A percentile compares a stretch with the other conserved stretches of the same genome.
Conservation (phyloP, 2,888 invertebrate genomes). For the Tiliacea citrago region DNA sequence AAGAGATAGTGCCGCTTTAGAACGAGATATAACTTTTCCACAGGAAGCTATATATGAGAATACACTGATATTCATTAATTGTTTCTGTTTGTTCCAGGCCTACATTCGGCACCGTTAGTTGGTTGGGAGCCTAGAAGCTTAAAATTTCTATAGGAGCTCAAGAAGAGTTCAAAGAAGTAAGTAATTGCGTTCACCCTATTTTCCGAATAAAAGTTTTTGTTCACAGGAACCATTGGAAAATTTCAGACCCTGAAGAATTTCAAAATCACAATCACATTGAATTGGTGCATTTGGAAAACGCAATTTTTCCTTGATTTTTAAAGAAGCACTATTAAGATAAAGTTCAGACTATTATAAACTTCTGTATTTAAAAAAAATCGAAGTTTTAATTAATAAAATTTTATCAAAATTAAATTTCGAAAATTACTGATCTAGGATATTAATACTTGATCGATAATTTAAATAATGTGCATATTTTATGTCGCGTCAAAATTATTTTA, state of each 20-base stretch:
- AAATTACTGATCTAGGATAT: conserved; percentile 3
- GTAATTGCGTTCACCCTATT: conserved; percentile 77
- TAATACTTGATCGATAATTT: conserved; percentile 35
- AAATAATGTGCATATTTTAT: conserved; percentile 55
- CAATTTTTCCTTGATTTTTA: neutral
- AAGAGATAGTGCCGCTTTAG: conserved; percentile 26
- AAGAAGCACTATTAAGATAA: neutral
- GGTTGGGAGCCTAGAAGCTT: conserved; percentile 87
- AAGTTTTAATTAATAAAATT: conserved; percentile 36
- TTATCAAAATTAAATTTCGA: conserved; percentile 18
- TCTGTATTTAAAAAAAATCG: conserved; percentile 18
- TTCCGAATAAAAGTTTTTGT: conserved; percentile 74
- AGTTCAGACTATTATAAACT: conserved; percentile 4
- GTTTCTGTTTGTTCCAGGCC: conserved; percentile 84
- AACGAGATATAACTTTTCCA: conserved; percentile 28
- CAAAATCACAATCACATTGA: conserved; percentile 12
- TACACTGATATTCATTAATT: conserved; percentile 8
- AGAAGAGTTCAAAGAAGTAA: conserved; percentile 89
- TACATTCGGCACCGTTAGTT: conserved; percentile 82
- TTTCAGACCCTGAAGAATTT: conserved; percentile 40
- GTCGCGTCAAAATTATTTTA: conserved; percentile 9
- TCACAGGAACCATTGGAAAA: conserved; percentile 67
- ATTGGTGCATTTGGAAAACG: conserved; percentile 35
- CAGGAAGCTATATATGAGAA: conserved; percentile 1
- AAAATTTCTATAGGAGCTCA: conserved; percentile 89